These are phyloP conservation scores for Nomada goodeniana DNA, from an alignment of 2,888 invertebrate genomes.

Conservation along the genomic window DNA sequence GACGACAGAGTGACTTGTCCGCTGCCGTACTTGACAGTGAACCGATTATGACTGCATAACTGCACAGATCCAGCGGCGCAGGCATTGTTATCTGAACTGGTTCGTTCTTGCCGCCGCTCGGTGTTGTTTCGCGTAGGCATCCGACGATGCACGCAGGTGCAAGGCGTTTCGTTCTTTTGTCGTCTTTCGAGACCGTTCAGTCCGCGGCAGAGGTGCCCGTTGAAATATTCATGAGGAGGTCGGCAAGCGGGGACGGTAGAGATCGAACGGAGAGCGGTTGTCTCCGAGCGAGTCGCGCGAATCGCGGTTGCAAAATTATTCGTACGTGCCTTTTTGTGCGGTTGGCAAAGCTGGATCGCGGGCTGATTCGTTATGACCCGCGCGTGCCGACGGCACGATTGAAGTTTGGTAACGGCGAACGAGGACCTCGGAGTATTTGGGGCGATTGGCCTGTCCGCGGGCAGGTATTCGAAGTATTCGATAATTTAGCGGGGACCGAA, in stretches of 20 bases:
- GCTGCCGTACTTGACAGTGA: constrained; percentile 64
- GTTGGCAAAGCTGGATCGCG: background rate
- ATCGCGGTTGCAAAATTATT: constrained; percentile 55
- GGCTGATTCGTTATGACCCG: constrained; percentile 33
- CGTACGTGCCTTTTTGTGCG: constrained; percentile 51
- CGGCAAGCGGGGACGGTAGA: background rate
- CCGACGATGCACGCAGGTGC: constrained; percentile 42
- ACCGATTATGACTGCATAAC: constrained; percentile 55
- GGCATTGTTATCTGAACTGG: constrained; percentile 20
- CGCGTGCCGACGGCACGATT: background rate
- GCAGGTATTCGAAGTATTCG: background rate
- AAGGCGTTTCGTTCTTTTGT: background rate
- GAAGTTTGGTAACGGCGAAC: background rate
- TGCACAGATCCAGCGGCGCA: background rate
- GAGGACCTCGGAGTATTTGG: background rate
- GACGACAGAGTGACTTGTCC: constrained; percentile 7
- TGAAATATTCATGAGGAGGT: constrained; percentile 59
- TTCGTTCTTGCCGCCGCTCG: background rate
- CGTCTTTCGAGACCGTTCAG: background rate
- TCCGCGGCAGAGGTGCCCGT: constrained; percentile 9
- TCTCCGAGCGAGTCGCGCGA: constrained; percentile 42
- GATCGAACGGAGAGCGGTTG: constrained; percentile 38
- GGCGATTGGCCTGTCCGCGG: background rate
- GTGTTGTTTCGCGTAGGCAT: constrained; percentile 29
- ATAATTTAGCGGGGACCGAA: background rate